Evolutionary conservation across 1,140 invertebrate genomes (phyloP).

Genomic region (Ylistrum balloti): DNA sequence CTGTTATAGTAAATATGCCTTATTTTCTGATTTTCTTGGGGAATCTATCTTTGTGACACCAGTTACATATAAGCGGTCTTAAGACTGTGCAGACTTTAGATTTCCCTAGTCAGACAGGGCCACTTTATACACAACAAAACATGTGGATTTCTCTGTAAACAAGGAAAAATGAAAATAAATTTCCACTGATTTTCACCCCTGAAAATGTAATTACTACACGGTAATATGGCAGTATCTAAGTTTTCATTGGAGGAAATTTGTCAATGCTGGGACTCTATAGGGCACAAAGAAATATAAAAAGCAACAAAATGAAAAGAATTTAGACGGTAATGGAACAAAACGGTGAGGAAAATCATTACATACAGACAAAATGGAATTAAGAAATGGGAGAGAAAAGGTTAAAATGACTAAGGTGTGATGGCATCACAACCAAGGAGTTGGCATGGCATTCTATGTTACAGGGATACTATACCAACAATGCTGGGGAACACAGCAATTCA

Average conservation of each 20-base stretch:
- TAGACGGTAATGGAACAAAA: background rate
- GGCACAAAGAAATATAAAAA: background rate
- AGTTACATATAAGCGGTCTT: no score
- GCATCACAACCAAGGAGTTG: no score
- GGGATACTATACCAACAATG: no score
- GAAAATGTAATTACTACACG: background rate
- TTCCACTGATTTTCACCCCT: background rate
- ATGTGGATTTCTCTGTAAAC: background rate
- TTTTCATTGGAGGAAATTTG: background rate
- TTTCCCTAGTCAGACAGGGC: no score
- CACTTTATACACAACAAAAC: no score
- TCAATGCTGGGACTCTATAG: background rate
- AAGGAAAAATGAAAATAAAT: background rate
- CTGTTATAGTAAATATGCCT: no score
- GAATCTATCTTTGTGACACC: no score
- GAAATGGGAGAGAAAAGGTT: slow-evolving; percentile 1
- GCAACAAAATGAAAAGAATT: background rate
- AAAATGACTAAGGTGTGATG: background rate
- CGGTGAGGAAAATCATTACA: background rate
- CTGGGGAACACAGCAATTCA: no score
- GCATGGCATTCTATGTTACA: no score
- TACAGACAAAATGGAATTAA: background rate
- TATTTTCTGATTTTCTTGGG: no score
- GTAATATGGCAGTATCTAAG: background rate
- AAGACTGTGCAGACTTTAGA: no score